These are phyloP conservation scores for Brachionus sp. DNA, from an alignment of 1,140 invertebrate species.

Conservation along the genomic window DNA sequence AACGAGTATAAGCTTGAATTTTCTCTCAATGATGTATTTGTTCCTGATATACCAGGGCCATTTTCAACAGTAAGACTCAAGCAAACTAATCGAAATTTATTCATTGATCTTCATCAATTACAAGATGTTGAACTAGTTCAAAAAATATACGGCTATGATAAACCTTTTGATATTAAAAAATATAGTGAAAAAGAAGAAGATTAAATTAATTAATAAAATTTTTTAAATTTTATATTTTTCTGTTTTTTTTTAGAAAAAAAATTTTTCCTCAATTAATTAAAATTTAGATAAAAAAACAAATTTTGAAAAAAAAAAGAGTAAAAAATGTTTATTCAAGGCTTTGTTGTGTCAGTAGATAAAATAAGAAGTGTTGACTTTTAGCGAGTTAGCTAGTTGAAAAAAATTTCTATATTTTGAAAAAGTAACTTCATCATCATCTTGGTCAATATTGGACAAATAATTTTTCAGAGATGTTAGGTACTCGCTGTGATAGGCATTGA, in stretches of 20 bases:
- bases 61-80: slow-evolving; percentile 35
- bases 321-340: neutral
- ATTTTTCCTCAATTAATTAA: too few relatives aligned
- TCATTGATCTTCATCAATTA: slow-evolving; percentile 11
- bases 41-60: slow-evolving; percentile 40
- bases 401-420: neutral
- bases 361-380: slow-evolving; percentile 29
- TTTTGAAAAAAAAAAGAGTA: too few relatives aligned
- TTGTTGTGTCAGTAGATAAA: slow-evolving; percentile 8
- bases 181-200: slow-evolving; percentile 6
- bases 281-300: neutral
- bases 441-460: slow-evolving; percentile 5
- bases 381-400: neutral
- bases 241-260: neutral
- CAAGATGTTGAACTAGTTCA: slow-evolving; percentile 14
- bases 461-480: neutral
- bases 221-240: neutral
- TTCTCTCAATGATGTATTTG: neutral
- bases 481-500: slow-evolving; percentile 12
- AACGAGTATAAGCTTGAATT: slow-evolving; percentile 33
- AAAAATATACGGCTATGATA: slow-evolving; percentile 37
- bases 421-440: slow-evolving; percentile 5
- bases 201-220: slow-evolving; percentile 42
- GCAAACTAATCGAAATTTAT: neutral
- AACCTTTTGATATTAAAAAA: slow-evolving; percentile 43